A percentile compares a stretch with the other conserved stretches of the same genome.
phyloP scores from a whole-genome alignment of 2,113 vertebrate species.

The Planiliza haematocheilus region DNA sequence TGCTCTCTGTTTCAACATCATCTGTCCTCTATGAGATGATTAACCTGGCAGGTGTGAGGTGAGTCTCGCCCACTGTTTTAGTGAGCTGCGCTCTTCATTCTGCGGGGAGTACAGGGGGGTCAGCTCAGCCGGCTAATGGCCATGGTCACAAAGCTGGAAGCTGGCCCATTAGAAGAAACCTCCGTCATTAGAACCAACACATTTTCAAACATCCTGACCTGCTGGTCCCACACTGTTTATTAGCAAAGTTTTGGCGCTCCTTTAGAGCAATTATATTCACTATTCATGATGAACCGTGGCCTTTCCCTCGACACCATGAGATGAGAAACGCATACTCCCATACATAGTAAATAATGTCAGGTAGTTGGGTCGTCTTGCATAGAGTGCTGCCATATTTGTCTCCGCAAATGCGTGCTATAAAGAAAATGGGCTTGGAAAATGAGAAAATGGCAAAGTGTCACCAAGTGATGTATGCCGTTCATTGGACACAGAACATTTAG shows the following conservation, averaged over 20 bases:
- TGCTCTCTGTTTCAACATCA: constrained; percentile 46
- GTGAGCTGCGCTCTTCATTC: constrained; percentile 59
- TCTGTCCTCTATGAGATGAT: constrained; percentile 66
- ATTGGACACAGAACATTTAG: constrained; percentile 88
- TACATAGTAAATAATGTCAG: constrained; percentile 56
- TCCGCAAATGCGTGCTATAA: constrained; percentile 46
- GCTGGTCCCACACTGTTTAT: constrained; percentile 65
- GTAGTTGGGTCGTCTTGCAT: constrained; percentile 34
- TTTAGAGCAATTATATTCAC: constrained; percentile 70
- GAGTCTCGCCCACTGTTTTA: constrained; percentile 67
- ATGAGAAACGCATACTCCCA: constrained; percentile 35
- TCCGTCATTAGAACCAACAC: constrained; percentile 70
- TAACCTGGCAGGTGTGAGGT: constrained; percentile 74
- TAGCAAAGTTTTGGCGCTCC: constrained; percentile 68
- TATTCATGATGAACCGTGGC: constrained; percentile 66
- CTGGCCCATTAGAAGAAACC: constrained; percentile 67
- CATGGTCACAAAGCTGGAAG: constrained; percentile 65
- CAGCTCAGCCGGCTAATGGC: constrained; percentile 66
- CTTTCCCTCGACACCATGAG: constrained; percentile 33
- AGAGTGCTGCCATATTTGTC: constrained; percentile 48
- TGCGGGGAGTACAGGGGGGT: constrained; percentile 64
- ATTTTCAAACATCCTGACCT: constrained; percentile 72
- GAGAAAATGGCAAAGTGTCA: constrained; percentile 69
- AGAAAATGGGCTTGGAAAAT: constrained; percentile 59
- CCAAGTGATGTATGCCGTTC: constrained; percentile 84